Evolutionary conservation across 2,113 vertebrate species (phyloP).

Genomic region (Myocastor coypus): DNA sequence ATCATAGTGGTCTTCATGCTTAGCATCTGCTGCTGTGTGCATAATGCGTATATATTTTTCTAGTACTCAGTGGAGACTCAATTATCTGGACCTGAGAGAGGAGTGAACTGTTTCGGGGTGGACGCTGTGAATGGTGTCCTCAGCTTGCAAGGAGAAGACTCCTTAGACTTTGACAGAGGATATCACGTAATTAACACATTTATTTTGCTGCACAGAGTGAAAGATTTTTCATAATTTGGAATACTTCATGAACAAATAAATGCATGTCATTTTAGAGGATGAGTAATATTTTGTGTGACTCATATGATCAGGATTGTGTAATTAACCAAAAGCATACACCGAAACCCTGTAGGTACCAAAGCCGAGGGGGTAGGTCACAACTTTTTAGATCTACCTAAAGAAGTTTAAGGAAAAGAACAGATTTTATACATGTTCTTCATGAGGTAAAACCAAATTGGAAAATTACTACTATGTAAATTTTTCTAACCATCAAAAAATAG

Average conservation of each 20-base stretch:
- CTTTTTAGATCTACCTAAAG: neutral
- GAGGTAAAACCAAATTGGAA: neutral
- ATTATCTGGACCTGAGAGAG: conserved; percentile 59
- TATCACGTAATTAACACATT: conserved; percentile 77
- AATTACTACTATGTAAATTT: neutral
- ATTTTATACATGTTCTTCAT: neutral
- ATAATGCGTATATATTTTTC: conserved; percentile 9
- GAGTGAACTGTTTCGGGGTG: conserved; percentile 69
- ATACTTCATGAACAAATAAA: neutral
- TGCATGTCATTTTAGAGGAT: neutral
- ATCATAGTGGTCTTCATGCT: neutral
- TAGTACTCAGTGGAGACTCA: conserved; percentile 68
- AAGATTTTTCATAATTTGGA: neutral
- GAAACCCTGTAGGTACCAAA: neutral
- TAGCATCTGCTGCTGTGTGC: neutral
- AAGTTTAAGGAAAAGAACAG: neutral
- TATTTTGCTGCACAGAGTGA: conserved; percentile 12
- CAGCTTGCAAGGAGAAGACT: conserved; percentile 56
- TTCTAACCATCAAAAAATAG: conserved; percentile 1
- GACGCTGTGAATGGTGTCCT: conserved; percentile 70
- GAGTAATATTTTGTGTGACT: neutral
- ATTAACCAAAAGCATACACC: conserved; percentile 22
- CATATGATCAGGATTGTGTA: neutral
- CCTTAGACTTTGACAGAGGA: conserved; percentile 79
- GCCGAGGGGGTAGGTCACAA: neutral